These are phyloP conservation scores for Chauna torquata DNA, from an alignment of 2,113 vertebrate species.

Conservation along the genomic window DNA sequence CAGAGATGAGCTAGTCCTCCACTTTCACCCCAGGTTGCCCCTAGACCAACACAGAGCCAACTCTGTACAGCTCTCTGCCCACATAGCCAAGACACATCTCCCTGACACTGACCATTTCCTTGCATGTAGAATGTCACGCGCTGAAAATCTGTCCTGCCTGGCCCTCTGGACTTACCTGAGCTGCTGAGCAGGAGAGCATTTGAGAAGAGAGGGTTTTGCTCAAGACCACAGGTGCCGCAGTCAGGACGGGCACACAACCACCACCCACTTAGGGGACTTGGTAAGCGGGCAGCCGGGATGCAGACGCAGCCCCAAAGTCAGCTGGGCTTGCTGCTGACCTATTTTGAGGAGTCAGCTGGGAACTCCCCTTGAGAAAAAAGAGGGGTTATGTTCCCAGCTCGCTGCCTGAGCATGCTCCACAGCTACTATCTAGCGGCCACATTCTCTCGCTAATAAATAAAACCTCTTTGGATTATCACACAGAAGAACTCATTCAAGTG, in stretches of 20 bases:
- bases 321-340: background rate
- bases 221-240: accelerated
- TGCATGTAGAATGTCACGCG: accelerated
- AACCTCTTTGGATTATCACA: background rate
- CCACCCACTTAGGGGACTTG: background rate
- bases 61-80: background rate
- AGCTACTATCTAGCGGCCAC: background rate
- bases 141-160: background rate
- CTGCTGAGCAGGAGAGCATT: background rate
- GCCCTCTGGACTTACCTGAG: background rate
- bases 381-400: background rate
- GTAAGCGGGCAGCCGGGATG: background rate
- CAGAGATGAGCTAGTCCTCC: background rate
- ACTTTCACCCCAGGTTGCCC: background rate
- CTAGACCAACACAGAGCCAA: background rate
- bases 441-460: background rate
- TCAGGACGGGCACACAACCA: background rate
- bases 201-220: background rate
- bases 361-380: background rate
- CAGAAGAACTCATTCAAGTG: background rate
- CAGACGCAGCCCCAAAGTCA: background rate
- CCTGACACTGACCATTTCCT: background rate
- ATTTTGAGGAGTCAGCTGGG: background rate
- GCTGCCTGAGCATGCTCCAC: background rate
- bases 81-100: accelerated